These are phyloP conservation scores for Hemicentrotus pulcherrimus DNA, from an alignment of 35 echinoderm and acorn worm species.

Conservation along the genomic window DNA sequence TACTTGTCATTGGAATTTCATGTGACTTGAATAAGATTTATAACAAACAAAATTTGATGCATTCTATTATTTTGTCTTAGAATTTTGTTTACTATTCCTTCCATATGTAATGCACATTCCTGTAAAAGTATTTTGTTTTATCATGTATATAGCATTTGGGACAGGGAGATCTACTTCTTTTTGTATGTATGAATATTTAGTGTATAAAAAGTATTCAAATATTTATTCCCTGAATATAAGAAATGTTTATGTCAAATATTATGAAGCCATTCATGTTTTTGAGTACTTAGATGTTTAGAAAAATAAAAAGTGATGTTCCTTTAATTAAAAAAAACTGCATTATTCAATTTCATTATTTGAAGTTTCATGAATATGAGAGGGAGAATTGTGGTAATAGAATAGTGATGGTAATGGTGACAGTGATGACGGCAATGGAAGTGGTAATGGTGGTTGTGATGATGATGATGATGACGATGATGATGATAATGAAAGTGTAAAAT, in stretches of 20 bases:
- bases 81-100: not conserved
- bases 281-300: not conserved
- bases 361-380: too few relatives aligned
- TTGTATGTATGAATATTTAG: not conserved
- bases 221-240: not conserved
- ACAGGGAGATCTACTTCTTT: not conserved
- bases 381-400: too few relatives aligned
- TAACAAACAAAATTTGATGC: not conserved
- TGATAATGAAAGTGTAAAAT: too few relatives aligned
- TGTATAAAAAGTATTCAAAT: not conserved
- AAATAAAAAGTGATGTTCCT: too few relatives aligned
- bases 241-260: constrained; percentile 14
- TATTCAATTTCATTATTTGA: too few relatives aligned
- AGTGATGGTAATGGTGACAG: too few relatives aligned
- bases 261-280: not conserved
- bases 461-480: too few relatives aligned
- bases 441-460: too few relatives aligned
- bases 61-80: not conserved
- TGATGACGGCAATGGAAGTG: too few relatives aligned
- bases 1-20: not conserved
- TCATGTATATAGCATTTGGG: not conserved
- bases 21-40: not conserved
- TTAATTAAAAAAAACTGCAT: too few relatives aligned
- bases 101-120: not conserved
- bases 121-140: constrained; percentile 5